Conservation (phyloP, 2,888 invertebrate genomes). For the Salpingus planirostris region DNA sequence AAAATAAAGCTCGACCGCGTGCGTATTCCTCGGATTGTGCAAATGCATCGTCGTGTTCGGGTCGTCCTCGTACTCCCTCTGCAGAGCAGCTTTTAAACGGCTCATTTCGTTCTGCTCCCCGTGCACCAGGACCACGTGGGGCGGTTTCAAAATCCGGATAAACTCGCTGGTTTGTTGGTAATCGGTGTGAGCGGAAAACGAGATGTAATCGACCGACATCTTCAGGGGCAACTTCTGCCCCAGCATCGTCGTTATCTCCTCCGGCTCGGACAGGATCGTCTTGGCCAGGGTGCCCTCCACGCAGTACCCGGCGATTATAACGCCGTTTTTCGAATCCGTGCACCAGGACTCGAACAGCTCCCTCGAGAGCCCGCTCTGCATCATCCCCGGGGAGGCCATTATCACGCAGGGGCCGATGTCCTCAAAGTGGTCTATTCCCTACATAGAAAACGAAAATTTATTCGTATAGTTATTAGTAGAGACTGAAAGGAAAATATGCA, state of each 20-base stretch:
- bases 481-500: too few species aligned
- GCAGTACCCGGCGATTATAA: constrained; percentile 95
- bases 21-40: constrained; percentile 94
- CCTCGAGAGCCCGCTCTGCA: constrained; percentile 95
- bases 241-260: constrained; percentile 90
- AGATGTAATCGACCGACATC: constrained; percentile 98
- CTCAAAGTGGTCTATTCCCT: constrained; percentile 98
- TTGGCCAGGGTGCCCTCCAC: constrained; percentile 87
- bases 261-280: constrained; percentile 93
- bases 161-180: constrained; percentile 98
- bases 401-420: constrained; percentile 99
- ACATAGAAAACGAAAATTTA: not conserved
- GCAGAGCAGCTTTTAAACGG: constrained; percentile 85
- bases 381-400: constrained; percentile 99
- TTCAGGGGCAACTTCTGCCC: constrained; percentile 94
- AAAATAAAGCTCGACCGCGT: constrained; percentile 86
- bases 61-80: constrained; percentile 87
- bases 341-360: constrained; percentile 99
- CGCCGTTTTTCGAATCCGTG: constrained; percentile 95
- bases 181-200: constrained; percentile 98
- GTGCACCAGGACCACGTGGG: constrained; percentile 94
- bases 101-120: constrained; percentile 99
- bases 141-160: constrained; percentile 85
- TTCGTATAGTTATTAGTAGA: too few species aligned
- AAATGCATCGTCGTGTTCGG: constrained; percentile 73